A percentile compares a stretch with the other conserved stretches of the same genome.
Evolutionary conservation across 2,888 invertebrate species (phyloP).

Genomic region (Psylliodes chrysocephalus): DNA sequence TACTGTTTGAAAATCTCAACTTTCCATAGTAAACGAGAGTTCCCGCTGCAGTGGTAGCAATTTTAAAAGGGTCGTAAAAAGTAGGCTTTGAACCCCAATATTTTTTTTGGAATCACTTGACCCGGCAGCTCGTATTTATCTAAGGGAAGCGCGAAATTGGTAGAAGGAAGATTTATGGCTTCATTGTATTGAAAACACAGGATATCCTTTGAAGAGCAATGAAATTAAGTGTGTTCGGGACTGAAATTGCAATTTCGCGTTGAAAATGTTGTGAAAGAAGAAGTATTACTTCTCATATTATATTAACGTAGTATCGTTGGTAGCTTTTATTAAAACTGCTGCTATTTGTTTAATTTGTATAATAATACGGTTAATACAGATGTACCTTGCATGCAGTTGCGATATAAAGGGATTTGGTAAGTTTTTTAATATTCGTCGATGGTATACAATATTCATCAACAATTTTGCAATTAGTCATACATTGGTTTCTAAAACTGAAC

Average conservation of each 20-base stretch:
- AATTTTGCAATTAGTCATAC: too few species aligned
- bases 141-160: constrained; percentile 33
- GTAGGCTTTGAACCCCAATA: constrained; percentile 46
- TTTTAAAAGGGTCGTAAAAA: constrained; percentile 52
- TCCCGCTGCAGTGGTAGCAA: constrained; percentile 50
- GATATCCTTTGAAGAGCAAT: constrained; percentile 28
- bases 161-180: constrained; percentile 28
- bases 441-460: too few species aligned
- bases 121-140: constrained; percentile 20
- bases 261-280: background rate
- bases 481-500: too few species aligned
- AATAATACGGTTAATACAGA: too few species aligned
- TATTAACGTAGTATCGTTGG: too few species aligned
- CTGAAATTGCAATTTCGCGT: constrained; percentile 19
- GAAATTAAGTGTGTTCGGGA: constrained; percentile 29
- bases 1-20: constrained; percentile 47
- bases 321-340: too few species aligned
- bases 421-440: too few species aligned
- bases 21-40: constrained; percentile 45
- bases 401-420: too few species aligned
- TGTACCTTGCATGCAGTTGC: too few species aligned
- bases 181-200: constrained; percentile 33
- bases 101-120: constrained; percentile 30
- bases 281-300: background rate
- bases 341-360: too few species aligned